A percentile compares a stretch with the other conserved stretches of the same genome.
Evolutionary conservation across 1,140 invertebrate species (phyloP).

Genomic region (Plodia interpunctella): DNA sequence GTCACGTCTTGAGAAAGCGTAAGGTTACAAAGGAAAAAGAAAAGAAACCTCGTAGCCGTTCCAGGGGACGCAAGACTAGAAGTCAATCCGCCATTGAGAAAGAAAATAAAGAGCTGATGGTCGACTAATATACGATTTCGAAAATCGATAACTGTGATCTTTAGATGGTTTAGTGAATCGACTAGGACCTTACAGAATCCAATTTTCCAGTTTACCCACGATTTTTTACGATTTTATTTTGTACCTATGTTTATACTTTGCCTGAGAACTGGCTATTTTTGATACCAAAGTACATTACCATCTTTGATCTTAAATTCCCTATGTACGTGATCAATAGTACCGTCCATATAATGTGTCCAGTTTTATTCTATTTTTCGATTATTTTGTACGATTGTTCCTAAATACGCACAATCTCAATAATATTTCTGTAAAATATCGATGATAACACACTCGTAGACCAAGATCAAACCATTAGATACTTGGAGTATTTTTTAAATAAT

Average conservation of each 20-base stretch:
- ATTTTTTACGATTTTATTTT: background rate
- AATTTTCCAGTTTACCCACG: background rate
- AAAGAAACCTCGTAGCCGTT: constrained; percentile 52
- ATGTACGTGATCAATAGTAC: background rate
- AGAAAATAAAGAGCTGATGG: constrained; percentile 43
- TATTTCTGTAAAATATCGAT: background rate
- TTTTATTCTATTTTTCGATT: background rate
- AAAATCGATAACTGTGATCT: constrained; percentile 53
- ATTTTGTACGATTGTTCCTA: background rate
- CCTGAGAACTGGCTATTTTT: background rate
- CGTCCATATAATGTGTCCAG: no score
- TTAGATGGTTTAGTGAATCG: constrained; percentile 24
- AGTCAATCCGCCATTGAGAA: constrained; percentile 45
- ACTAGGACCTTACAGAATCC: background rate
- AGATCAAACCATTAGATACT: background rate
- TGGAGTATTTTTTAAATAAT: no score
- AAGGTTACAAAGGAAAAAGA: constrained; percentile 53
- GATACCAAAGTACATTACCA: constrained; percentile 2
- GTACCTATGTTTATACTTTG: background rate
- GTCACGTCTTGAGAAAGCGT: constrained; percentile 55
- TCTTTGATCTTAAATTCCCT: background rate
- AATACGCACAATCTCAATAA: background rate
- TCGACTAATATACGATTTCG: constrained; percentile 40
- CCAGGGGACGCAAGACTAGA: constrained; percentile 55
- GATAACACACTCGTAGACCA: background rate